These are phyloP conservation scores for Nylanderia fulva DNA, from an alignment of 1,140 invertebrate genomes.

Conservation along the genomic window DNA sequence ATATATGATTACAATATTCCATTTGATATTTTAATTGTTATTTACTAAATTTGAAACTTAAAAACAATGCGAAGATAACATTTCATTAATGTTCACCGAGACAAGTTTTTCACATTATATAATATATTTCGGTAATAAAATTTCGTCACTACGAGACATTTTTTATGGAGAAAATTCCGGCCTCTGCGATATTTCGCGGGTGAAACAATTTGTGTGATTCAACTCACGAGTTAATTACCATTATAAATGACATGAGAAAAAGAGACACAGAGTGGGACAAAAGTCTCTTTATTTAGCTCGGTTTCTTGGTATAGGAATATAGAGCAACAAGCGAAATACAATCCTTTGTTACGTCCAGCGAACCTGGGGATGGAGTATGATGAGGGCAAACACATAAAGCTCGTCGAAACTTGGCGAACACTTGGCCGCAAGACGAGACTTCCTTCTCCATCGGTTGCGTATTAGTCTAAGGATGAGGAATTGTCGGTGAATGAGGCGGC, in stretches of 20 bases:
- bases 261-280: background rate
- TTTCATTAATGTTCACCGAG: background rate
- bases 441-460: conserved; percentile 71
- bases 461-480: conserved; percentile 67
- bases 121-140: background rate
- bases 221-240: conserved; percentile 70
- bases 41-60: conserved; percentile 3
- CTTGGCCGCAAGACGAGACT: conserved; percentile 78
- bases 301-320: conserved; percentile 75
- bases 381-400: conserved; percentile 60
- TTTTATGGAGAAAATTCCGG: background rate
- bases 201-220: conserved; percentile 27
- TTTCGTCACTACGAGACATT: too few relatives aligned
- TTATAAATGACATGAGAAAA: conserved; percentile 32
- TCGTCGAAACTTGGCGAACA: conserved; percentile 80
- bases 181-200: background rate
- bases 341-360: conserved; percentile 75
- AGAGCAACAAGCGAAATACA: conserved; percentile 75
- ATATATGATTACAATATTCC: background rate
- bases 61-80: conserved; percentile 1
- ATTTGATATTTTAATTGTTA: background rate
- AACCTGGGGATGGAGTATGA: background rate
- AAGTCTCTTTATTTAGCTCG: conserved; percentile 66
- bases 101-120: background rate
- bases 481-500: conserved; percentile 41